A percentile compares a stretch with the other conserved stretches of the same genome.
These are phyloP conservation scores for Stichodactyla mertensii DNA, from an alignment of 64 coral and sea anemone species.

Conservation along the genomic window DNA sequence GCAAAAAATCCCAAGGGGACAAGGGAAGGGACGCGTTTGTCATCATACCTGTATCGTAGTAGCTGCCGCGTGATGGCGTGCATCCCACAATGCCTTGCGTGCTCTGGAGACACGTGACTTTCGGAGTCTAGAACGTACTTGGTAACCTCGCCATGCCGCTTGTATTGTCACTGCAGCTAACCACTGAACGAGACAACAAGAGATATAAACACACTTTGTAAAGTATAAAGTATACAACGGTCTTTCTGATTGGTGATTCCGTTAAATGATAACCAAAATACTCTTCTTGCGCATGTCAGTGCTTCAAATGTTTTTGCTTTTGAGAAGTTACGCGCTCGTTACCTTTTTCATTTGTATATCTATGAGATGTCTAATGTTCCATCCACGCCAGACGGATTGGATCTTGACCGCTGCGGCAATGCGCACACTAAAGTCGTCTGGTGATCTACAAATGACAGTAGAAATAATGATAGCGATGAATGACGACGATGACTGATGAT, in stretches of 20 bases:
- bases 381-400: conserved; percentile 73
- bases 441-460: background rate
- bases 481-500: background rate
- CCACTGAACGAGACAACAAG: conserved; percentile 25
- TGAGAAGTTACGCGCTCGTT: background rate
- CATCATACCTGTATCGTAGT: conserved; percentile 56
- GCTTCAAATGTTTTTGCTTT: too few species aligned
- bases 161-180: conserved; percentile 66
- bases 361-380: conserved; percentile 77
- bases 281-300: too few species aligned
- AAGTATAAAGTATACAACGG: too few species aligned
- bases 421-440: background rate
- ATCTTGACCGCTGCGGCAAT: conserved; percentile 64
- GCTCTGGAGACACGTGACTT: background rate
- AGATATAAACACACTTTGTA: background rate
- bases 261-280: background rate
- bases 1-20: background rate
- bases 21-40: background rate
- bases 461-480: background rate
- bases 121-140: conserved; percentile 34
- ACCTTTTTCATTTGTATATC: conserved; percentile 68
- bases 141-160: conserved; percentile 57
- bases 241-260: too few species aligned
- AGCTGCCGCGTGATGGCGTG: conserved; percentile 38
- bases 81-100: conserved; percentile 28